Evolutionary conservation across 2,888 invertebrate species (phyloP), one percentile per base, ranked within the genome.

Genomic region (Tortricodes alternella): DNA sequence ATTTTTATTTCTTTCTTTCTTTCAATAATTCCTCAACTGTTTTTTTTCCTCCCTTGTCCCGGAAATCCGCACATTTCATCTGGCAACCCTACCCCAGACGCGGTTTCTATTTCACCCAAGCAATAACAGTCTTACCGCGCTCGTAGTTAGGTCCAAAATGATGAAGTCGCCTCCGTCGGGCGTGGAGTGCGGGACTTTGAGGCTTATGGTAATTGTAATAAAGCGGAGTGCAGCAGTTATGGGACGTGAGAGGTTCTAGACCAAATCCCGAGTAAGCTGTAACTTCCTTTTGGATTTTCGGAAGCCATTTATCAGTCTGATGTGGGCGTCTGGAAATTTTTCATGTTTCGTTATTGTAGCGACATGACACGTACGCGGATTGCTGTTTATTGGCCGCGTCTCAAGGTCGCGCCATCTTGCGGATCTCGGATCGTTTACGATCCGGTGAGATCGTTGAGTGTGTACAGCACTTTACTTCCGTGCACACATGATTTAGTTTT

Each of bases 221-320:
- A 90, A 90, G 90, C 89, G 89, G 88, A 90, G 90, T 90, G 89
- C 90, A 88, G 88, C 89, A 89, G 89, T 90, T 90, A 90, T 89
- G 89, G 89, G 83, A 89, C 89, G 89, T 89, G 89, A 89, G 90
- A 90, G 90, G 89, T 89, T 90, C 90, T 89, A 89, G 90, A 89
- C 90, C 88, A 91, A 91, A 91, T 91, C 91, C 91, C 89, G 80
- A 88, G 85, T 91, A 91, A 91, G 91, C 91, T 91, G 90, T 91
- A 90, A 91, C 91, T 91, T 91, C 91, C 91, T 91, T 91, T 91
- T 90, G 91, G 91, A 91, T 91, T 91, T 91, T 91, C 89, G 91
- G 91, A 91, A 91, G 91, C 90, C 91, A 91, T 91, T 91, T 91
- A 91, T 91, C 91, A 91, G 91, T 90, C 89, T 89, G 89, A 89